Conservation (phyloP, 1,140 invertebrate genomes). For the Formica exsecta region DNA sequence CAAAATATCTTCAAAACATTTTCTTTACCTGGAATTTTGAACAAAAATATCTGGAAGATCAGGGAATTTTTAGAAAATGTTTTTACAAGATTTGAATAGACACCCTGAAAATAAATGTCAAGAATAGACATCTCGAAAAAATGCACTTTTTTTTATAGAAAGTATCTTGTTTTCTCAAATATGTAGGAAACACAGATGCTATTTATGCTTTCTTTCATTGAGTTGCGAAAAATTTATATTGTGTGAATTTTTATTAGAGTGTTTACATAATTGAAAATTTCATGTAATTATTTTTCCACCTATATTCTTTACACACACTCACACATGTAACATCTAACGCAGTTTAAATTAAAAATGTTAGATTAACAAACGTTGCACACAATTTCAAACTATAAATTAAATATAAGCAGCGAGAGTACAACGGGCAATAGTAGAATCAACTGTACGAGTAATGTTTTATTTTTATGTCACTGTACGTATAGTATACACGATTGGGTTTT, state of each 20-base stretch:
- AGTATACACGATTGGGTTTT: neutral
- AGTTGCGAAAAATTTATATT: too few species aligned
- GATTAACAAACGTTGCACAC: neutral
- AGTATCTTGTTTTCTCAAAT: slow-evolving; percentile 1
- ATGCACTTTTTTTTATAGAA: neutral
- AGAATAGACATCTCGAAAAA: neutral
- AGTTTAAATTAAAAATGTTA: slow-evolving; percentile 4
- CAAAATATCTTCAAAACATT: too few species aligned
- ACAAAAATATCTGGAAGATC: too few species aligned
- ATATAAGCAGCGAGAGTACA: neutral
- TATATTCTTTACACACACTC: neutral
- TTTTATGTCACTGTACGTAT: slow-evolving; percentile 31
- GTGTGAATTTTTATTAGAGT: neutral
- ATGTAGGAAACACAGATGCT: neutral
- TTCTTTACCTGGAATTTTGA: too few species aligned
- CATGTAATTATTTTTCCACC: neutral
- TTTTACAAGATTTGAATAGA: too few species aligned
- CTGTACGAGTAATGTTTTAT: slow-evolving; percentile 10
- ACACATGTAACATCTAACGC: neutral
- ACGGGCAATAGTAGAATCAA: slow-evolving; percentile 17
- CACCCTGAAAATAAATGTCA: neutral
- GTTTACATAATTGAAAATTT: slow-evolving; percentile 4
- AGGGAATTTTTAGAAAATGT: too few species aligned
- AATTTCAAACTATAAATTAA: neutral
- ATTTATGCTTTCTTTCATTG: neutral